phyloP scores from a whole-genome alignment of 2,797 vertebrate species.

The Mustela erminea region DNA sequence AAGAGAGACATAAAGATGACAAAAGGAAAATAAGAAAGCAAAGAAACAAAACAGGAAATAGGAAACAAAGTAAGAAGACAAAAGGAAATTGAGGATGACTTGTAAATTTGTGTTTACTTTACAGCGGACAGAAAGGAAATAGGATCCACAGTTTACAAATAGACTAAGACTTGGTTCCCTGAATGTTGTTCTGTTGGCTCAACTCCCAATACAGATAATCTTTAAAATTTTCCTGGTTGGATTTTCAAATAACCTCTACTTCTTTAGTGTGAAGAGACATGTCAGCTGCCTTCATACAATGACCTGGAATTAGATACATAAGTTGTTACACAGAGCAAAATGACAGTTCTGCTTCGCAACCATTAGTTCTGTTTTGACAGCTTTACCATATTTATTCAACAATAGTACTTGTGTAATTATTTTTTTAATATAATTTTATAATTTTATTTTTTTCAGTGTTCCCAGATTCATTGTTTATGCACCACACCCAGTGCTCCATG shows the following conservation, averaged over 20 bases:
- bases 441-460: too few species aligned
- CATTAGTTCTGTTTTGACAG: not conserved
- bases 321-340: not conserved
- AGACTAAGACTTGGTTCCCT: not conserved
- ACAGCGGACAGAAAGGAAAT: not conserved
- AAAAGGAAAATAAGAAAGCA: not conserved
- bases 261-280: not conserved
- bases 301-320: not conserved
- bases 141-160: not conserved
- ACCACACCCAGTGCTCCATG: too few species aligned
- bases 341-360: not conserved
- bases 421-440: not conserved
- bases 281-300: not conserved
- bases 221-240: not conserved
- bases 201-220: not conserved
- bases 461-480: too few species aligned
- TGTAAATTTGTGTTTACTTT: not conserved
- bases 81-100: not conserved
- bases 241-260: not conserved
- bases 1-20: not conserved
- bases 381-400: not conserved
- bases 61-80: not conserved
- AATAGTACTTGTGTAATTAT: not conserved
- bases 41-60: not conserved
- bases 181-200: not conserved